Evolutionary conservation across 2,797 vertebrate species (phyloP).

Genomic region (Enteromius thamalakanensis): DNA sequence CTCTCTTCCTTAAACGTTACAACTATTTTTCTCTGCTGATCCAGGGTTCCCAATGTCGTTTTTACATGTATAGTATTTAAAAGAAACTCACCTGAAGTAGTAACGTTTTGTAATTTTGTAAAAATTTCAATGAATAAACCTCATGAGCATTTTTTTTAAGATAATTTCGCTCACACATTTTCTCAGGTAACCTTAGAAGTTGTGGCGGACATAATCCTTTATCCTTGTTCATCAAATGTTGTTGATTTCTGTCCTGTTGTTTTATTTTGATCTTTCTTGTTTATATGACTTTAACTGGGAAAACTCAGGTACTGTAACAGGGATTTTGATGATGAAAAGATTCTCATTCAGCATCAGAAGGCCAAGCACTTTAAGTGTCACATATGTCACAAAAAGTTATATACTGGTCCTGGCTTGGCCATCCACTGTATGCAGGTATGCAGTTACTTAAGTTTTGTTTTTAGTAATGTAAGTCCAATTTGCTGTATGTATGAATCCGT

Average conservation of each 20-base stretch:
- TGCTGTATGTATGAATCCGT: not conserved
- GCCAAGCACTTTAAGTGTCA: conserved; percentile 99
- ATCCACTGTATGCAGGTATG: conserved; percentile 98
- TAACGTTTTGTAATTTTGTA: not conserved
- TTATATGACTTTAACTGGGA: conserved; percentile 17
- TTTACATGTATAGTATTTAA: not conserved
- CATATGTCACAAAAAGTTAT: conserved; percentile 97
- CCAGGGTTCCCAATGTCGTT: not conserved
- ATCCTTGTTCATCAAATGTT: not conserved
- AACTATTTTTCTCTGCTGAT: not conserved
- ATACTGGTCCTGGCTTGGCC: conserved; percentile 95
- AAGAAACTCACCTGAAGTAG: not conserved
- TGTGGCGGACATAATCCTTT: not conserved
- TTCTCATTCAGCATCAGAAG: conserved; percentile 98
- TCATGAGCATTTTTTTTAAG: too few species aligned
- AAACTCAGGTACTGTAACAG: conserved; percentile 92
- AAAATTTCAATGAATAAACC: not conserved
- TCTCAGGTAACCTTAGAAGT: not conserved
- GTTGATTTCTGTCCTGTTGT: not conserved
- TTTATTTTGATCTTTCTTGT: not conserved
- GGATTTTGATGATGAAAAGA: conserved; percentile 98
- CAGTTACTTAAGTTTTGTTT: not conserved
- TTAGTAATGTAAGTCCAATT: too few species aligned
- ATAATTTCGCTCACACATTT: not conserved
- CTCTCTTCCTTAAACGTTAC: not conserved